Percentiles rank a stretch among this genome's conserved stretches.
phyloP scores from a whole-genome alignment of 2,888 invertebrate genomes.

The Lottia gigantea region DNA sequence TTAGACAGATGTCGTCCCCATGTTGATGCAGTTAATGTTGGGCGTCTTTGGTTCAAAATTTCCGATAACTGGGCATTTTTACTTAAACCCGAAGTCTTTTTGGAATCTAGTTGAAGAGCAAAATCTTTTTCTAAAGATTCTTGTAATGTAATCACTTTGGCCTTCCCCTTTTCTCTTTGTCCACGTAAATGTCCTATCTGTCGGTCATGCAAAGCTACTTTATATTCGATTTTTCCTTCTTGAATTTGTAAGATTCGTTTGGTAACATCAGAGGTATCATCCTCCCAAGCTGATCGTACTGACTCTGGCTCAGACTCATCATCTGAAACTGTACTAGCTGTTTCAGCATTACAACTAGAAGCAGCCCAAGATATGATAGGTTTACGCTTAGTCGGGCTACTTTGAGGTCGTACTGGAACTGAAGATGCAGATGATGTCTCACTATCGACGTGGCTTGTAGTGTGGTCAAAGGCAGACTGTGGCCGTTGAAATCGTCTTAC shows the following conservation, averaged over 20 bases:
- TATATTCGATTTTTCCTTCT: constrained; percentile 12
- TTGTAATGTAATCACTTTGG: neutral
- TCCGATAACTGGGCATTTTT: constrained; percentile 40
- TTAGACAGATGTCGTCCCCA: constrained; percentile 46
- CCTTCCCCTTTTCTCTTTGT: neutral
- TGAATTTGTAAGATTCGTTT: constrained; percentile 47
- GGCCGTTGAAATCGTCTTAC: constrained; percentile 44
- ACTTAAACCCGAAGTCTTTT: neutral
- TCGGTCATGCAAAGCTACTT: neutral
- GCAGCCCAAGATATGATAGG: constrained; percentile 13
- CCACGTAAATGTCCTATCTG: neutral
- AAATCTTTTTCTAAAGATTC: neutral
- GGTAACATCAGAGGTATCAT: constrained; percentile 48
- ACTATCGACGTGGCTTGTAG: constrained; percentile 33
- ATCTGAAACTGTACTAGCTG: neutral
- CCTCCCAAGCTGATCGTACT: constrained; percentile 40
- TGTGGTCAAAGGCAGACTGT: constrained; percentile 41
- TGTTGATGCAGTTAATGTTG: constrained; percentile 43
- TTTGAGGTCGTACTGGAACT: constrained; percentile 40
- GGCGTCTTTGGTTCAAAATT: constrained; percentile 44
- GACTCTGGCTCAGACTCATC: neutral
- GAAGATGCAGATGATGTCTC: constrained; percentile 25
- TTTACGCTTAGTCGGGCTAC: constrained; percentile 40
- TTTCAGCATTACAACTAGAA: constrained; percentile 7
- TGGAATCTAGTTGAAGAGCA: neutral